These are phyloP conservation scores for Tricholaema leucomelas DNA, from an alignment of 2,113 vertebrate species.

Conservation along the genomic window DNA sequence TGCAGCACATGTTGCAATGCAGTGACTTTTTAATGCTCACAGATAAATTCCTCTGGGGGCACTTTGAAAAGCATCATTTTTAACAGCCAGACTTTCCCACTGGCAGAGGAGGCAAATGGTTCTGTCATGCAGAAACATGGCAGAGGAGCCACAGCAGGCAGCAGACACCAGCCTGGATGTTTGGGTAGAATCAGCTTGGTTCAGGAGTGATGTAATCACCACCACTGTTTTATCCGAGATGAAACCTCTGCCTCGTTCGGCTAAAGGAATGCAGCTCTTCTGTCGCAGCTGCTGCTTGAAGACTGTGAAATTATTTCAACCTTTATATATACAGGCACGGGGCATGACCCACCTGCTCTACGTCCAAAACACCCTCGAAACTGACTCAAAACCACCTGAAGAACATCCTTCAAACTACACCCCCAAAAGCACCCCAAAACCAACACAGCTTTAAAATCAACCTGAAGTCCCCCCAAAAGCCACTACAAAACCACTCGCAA, in stretches of 20 bases:
- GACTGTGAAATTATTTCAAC: background rate
- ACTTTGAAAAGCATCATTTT: background rate
- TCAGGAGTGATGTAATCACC: background rate
- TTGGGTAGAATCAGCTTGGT: background rate
- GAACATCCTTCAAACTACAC: no score
- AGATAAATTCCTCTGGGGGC: background rate
- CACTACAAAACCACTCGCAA: no score
- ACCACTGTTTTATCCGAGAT: background rate
- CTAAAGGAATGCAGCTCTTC: background rate
- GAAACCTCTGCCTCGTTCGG: background rate
- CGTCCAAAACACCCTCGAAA: no score
- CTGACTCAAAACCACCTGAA: no score
- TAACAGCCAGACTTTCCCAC: background rate
- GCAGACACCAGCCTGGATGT: background rate
- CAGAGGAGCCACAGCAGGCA: background rate
- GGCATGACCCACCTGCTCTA: background rate
- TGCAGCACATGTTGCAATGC: background rate
- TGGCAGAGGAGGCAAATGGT: background rate
- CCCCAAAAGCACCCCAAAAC: no score
- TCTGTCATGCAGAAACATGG: fast-evolving
- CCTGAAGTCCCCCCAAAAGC: no score
- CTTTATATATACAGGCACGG: background rate
- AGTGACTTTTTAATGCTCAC: background rate
- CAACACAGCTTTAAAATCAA: no score
- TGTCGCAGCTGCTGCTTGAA: background rate